These are phyloP conservation scores for Aspidiotus destructor DNA, from an alignment of 2,888 invertebrate species.

Conservation along the genomic window DNA sequence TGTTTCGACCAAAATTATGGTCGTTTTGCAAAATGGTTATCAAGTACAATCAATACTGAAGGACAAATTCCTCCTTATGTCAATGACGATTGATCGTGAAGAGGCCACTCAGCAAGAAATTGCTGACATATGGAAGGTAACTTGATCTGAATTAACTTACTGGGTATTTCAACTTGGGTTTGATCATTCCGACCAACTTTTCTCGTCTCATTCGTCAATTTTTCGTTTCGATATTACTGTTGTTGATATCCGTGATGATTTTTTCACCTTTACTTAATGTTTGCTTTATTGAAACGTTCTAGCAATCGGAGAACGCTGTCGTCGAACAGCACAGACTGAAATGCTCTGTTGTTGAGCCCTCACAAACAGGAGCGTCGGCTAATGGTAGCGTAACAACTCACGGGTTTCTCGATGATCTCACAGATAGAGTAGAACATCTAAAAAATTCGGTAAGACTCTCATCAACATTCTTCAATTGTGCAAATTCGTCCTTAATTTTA, in stretches of 20 bases:
- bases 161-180: not conserved
- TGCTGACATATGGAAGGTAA: slow-evolving; percentile 63
- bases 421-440: slow-evolving; percentile 20
- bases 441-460: slow-evolving; percentile 14
- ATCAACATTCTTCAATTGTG: not conserved
- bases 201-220: not conserved
- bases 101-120: slow-evolving; percentile 54
- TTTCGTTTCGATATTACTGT: no score
- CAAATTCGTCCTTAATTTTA: no score
- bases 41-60: slow-evolving; percentile 54
- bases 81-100: slow-evolving; percentile 53
- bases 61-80: slow-evolving; percentile 84
- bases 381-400: slow-evolving; percentile 12
- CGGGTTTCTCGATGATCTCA: slow-evolving; percentile 12
- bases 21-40: slow-evolving; percentile 66
- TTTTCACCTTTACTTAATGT: not conserved
- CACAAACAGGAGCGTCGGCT: not conserved
- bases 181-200: not conserved
- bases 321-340: slow-evolving; percentile 29
- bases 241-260: not conserved
- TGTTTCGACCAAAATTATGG: slow-evolving; percentile 54
- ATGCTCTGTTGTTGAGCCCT: slow-evolving; percentile 25
- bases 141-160: not conserved
- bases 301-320: slow-evolving; percentile 23
- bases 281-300: not conserved